phyloP scores from a whole-genome alignment of 2,888 invertebrate genomes.

The Scaptomyza polygonia region DNA sequence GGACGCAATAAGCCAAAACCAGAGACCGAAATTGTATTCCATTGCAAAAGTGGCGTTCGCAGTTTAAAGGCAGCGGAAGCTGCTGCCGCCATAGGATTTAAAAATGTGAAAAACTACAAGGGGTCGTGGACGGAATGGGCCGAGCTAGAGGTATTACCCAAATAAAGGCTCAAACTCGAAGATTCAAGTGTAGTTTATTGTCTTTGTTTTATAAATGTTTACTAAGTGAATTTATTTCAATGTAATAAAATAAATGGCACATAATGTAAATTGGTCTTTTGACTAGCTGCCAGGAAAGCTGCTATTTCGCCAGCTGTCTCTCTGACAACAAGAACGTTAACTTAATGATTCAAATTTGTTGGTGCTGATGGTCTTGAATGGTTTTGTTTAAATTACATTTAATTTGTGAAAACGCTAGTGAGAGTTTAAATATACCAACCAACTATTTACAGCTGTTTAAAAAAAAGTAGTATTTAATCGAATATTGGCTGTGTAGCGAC shows the following conservation, averaged over 20 bases:
- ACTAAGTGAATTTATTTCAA: conserved; percentile 12
- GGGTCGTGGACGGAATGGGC: conserved; percentile 84
- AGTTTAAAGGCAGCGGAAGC: conserved; percentile 87
- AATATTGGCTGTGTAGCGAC: not conserved
- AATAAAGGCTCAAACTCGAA: conserved; percentile 39
- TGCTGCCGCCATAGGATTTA: conserved; percentile 78
- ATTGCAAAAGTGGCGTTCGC: conserved; percentile 88
- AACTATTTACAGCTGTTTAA: no score
- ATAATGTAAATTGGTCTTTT: not conserved
- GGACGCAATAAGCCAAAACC: conserved; percentile 86
- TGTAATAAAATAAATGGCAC: conserved; percentile 1
- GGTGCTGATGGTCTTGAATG: no score
- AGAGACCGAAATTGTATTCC: conserved; percentile 87
- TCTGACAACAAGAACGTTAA: no score
- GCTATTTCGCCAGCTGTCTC: no score
- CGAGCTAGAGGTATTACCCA: conserved; percentile 77
- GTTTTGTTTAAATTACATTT: no score
- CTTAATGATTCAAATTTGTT: no score
- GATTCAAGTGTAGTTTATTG: not conserved
- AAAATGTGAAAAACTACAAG: conserved; percentile 79
- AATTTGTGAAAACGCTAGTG: no score
- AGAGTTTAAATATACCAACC: not conserved
- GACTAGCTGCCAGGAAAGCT: no score
- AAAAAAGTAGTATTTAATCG: not conserved
- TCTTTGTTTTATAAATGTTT: not conserved